Conservation (phyloP, 1,140 invertebrate genomes). For the Saccostrea cuccullata region DNA sequence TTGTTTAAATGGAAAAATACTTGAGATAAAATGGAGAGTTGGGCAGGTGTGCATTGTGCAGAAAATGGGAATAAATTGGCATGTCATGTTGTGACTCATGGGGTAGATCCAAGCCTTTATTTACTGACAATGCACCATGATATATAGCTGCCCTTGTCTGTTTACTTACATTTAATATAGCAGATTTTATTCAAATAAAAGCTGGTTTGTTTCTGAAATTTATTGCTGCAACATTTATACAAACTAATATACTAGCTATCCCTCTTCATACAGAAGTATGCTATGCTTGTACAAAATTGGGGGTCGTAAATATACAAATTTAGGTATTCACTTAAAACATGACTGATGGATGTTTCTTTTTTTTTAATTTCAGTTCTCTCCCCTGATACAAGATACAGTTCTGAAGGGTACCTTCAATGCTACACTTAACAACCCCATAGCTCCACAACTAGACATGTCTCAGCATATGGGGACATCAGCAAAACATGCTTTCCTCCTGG, state of each 20-base stretch:
- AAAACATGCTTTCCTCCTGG: constrained; percentile 76
- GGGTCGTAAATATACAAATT: not conserved
- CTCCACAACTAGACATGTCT: constrained; percentile 65
- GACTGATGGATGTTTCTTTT: not conserved
- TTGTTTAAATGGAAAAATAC: constrained; percentile 32
- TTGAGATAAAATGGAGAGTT: constrained; percentile 32
- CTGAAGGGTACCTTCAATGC: constrained; percentile 78
- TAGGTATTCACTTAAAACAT: too few species aligned
- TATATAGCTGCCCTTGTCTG: constrained; percentile 9
- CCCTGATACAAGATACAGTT: constrained; percentile 77
- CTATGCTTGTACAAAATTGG: not conserved
- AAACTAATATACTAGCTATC: not conserved
- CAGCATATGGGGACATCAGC: constrained; percentile 62
- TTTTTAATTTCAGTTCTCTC: constrained; percentile 75
- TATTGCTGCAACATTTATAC: constrained; percentile 1
- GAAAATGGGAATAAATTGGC: constrained; percentile 37
- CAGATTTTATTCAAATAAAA: not conserved
- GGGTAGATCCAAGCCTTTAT: constrained; percentile 9
- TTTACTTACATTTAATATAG: constrained; percentile 4
- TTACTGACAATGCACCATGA: constrained; percentile 12
- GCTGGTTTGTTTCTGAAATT: not conserved
- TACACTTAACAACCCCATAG: constrained; percentile 77
- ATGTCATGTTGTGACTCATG: constrained; percentile 26
- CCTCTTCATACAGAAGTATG: not conserved
- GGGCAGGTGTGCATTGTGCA: constrained; percentile 31